Base-by-base conservation (phyloP, 2,797 vertebrate species). In the Gallinago stenura region DNA sequence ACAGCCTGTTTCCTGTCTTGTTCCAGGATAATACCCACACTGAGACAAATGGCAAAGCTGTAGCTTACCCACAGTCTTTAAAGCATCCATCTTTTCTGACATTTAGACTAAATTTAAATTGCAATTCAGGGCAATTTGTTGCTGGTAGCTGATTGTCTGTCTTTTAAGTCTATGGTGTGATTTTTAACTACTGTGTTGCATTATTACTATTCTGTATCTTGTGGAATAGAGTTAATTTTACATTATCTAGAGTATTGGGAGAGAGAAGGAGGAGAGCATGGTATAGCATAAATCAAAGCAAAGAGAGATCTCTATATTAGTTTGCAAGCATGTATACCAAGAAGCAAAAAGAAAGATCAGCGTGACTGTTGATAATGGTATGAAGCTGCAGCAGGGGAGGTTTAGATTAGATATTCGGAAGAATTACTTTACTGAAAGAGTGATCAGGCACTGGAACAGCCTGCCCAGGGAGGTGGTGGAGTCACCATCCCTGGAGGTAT, bases 21-120 rank as follows among this genome's bases (percentile, higher is more conserved):
- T 72, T 94, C 71, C 78, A 75, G 76, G 31, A 31, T 64, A 89
- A 70, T 28, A 54, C 39, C 85, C 46, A 73, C 43, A 66, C 41
- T 66, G 58, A 93, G 87, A 90, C 15, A 94, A 95, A 82, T 35
- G 22, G 25, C 46, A 73, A 80, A 90, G 56, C 35, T 92, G 56
- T 66, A 79, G 35, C 56, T 90, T 77, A 68, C 25, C 51, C 56
- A 48, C 20, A 25, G 35, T 76, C 58, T 94, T 69, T 58, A 82
- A 76, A 84, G 35, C 66, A 69, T 28, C 9, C 5, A 3, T 37
- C 4, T 89, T 82, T 76, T 62, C 48, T 85, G 26, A 69, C 8
- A 70, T 73, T 87, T 61, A 80, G 51, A 37, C 21, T 37, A 75
- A 91, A 85, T 68, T 77, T 91, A 73, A 91, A 76, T 14, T 60